Conservation (phyloP, 2,113 vertebrate genomes). For the Brachyistius frenatus region DNA sequence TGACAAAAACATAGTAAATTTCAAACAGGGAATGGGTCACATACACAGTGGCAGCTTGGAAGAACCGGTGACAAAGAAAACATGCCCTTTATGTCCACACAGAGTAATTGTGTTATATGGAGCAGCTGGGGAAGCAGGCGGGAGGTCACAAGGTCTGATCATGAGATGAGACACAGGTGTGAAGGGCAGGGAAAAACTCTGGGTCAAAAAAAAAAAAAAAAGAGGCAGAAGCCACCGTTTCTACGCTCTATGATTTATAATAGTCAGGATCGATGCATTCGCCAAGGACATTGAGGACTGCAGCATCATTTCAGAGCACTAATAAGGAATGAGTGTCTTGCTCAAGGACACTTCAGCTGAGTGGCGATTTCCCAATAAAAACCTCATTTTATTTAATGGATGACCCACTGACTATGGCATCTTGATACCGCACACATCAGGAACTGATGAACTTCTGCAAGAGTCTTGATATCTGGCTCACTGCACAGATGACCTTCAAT, state of each 20-base stretch:
- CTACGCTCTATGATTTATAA: slow-evolving; percentile 34
- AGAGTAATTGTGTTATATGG: slow-evolving; percentile 28
- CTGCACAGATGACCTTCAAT: not conserved
- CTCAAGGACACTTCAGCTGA: slow-evolving; percentile 28
- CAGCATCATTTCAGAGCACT: not conserved
- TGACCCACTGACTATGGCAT: not conserved
- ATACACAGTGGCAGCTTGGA: not conserved
- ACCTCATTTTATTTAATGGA: not conserved
- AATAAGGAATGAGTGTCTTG: slow-evolving; percentile 9
- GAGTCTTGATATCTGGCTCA: not conserved
- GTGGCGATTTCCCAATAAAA: slow-evolving; percentile 30
- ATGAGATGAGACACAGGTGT: slow-evolving; percentile 22
- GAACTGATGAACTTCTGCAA: slow-evolving; percentile 5
- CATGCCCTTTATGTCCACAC: not conserved
- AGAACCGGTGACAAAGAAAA: not conserved
- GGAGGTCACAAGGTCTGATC: slow-evolving; percentile 20
- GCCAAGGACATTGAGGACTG: slow-evolving; percentile 18
- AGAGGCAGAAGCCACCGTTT: slow-evolving; percentile 1
- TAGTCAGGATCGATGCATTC: slow-evolving; percentile 21
- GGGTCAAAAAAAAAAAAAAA: slow-evolving; percentile 21
- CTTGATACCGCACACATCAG: not conserved
- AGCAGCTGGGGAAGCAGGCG: slow-evolving; percentile 25
- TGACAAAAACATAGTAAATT: not conserved
- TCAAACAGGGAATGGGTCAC: not conserved
- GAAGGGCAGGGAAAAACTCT: slow-evolving; percentile 4